phyloP scores from a whole-genome alignment of 2,113 vertebrate genomes.

The Entomyzon cyanotis region DNA sequence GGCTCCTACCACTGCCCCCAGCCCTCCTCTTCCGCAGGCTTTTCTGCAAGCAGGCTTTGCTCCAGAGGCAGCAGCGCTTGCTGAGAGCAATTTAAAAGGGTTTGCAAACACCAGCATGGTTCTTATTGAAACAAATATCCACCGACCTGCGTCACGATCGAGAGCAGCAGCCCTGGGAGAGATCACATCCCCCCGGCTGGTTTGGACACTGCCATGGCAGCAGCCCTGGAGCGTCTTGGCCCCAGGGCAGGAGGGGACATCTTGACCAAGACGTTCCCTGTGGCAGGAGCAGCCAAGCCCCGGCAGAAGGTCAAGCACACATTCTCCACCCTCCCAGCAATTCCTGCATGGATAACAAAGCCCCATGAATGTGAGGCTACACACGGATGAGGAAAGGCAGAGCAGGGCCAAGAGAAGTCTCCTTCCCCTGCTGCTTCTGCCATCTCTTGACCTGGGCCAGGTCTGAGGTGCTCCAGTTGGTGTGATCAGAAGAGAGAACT shows the following conservation, averaged over 20 bases:
- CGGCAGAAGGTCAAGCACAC: not conserved
- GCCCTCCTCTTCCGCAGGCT: not conserved
- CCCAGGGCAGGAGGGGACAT: not conserved
- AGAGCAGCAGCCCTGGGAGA: not conserved
- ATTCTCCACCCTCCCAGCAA: accelerated
- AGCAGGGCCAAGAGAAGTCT: accelerated
- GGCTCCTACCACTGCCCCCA: not conserved
- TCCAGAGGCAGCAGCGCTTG: not conserved
- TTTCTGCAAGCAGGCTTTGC: not conserved
- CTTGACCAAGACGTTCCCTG: accelerated
- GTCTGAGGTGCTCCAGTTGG: not conserved
- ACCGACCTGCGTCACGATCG: not conserved
- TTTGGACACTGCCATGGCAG: not conserved
- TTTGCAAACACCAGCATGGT: conserved; percentile 43
- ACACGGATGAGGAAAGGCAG: accelerated
- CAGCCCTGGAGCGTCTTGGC: not conserved
- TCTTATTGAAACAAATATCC: conserved; percentile 3
- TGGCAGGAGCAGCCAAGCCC: not conserved
- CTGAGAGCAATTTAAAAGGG: conserved; percentile 30
- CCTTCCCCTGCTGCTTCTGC: not conserved
- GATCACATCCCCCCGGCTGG: not conserved
- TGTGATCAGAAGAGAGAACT: not conserved
- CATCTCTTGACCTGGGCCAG: not conserved
- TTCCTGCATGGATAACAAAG: accelerated
- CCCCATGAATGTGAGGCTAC: accelerated